A percentile compares a stretch with the other conserved stretches of the same genome.
Conservation (phyloP, 1,140 invertebrate genomes). For the Marisa cornuarietis region DNA sequence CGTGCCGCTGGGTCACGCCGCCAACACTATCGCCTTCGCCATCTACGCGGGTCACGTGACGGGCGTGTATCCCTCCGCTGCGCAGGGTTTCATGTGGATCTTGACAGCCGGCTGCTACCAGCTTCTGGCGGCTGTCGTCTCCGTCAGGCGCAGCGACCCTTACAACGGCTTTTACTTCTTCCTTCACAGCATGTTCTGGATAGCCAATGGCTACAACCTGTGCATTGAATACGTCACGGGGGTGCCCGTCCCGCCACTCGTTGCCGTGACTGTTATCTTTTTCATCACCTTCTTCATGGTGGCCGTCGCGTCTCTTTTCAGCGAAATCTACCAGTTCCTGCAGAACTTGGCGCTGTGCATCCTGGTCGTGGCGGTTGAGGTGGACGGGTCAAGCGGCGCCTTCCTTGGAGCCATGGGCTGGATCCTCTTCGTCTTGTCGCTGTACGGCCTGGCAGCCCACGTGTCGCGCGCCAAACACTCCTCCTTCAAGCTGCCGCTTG, state of each 20-base stretch:
- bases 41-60: constrained; percentile 41
- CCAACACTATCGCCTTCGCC: constrained; percentile 42
- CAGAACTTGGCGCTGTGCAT: constrained; percentile 39
- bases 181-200: constrained; percentile 46
- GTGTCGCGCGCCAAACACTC: constrained; percentile 29
- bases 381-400: constrained; percentile 25
- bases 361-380: constrained; percentile 38
- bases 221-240: constrained; percentile 27
- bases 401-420: constrained; percentile 45
- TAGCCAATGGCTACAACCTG: constrained; percentile 37
- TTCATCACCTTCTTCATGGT: constrained; percentile 35
- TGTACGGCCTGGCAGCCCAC: constrained; percentile 46
- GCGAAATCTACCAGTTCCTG: constrained; percentile 43
- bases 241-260: constrained; percentile 16
- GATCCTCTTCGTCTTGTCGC: constrained; percentile 44
- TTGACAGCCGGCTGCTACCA: constrained; percentile 42
- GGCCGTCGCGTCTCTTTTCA: constrained; percentile 30
- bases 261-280: constrained; percentile 40
- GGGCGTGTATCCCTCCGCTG: constrained; percentile 25
- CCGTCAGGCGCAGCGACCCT: constrained; percentile 33
- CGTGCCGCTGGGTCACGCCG: constrained; percentile 40
- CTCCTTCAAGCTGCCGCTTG: constrained; percentile 39
- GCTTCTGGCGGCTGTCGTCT: constrained; percentile 33
- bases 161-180: constrained; percentile 36
- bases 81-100: constrained; percentile 42